A percentile compares a stretch with the other conserved stretches of the same genome.
phyloP scores from a whole-genome alignment of 2,888 invertebrate species.

The Stenurella melanura region DNA sequence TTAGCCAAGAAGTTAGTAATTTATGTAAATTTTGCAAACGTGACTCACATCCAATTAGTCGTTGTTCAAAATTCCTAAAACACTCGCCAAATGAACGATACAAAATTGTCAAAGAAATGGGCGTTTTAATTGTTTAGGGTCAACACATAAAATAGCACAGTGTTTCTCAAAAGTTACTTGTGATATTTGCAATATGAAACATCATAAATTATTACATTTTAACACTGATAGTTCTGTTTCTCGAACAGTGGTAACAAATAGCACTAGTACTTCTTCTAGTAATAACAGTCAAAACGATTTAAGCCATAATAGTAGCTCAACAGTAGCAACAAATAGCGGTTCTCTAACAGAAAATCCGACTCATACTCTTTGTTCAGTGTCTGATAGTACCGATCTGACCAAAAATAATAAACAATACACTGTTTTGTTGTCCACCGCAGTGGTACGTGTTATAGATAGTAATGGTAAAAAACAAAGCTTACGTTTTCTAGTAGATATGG shows the following conservation, averaged over 20 bases:
- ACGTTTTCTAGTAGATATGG: too few relatives aligned
- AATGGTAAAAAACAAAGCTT: background rate
- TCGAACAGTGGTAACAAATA: background rate
- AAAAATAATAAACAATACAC: background rate
- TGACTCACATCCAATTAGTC: too few relatives aligned
- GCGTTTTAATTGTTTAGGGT: too few relatives aligned
- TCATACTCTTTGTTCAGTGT: constrained; percentile 12
- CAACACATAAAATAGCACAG: too few relatives aligned
- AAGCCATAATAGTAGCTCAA: too few relatives aligned
- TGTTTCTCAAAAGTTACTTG: too few relatives aligned
- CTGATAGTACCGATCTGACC: background rate
- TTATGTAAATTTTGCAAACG: too few relatives aligned
- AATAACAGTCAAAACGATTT: background rate
- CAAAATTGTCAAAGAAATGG: too few relatives aligned
- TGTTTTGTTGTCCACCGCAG: constrained; percentile 2
- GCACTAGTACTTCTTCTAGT: background rate
- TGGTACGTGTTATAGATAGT: background rate
- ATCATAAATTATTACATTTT: constrained; percentile 11
- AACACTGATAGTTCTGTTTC: background rate
- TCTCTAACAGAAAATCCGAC: background rate
- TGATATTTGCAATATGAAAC: too few relatives aligned
- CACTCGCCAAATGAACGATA: too few relatives aligned
- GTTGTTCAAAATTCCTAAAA: too few relatives aligned
- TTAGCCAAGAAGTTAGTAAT: too few relatives aligned
- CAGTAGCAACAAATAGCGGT: background rate